These are phyloP conservation scores for Penaeus chinensis DNA, from an alignment of 1,140 invertebrate species.

Conservation along the genomic window DNA sequence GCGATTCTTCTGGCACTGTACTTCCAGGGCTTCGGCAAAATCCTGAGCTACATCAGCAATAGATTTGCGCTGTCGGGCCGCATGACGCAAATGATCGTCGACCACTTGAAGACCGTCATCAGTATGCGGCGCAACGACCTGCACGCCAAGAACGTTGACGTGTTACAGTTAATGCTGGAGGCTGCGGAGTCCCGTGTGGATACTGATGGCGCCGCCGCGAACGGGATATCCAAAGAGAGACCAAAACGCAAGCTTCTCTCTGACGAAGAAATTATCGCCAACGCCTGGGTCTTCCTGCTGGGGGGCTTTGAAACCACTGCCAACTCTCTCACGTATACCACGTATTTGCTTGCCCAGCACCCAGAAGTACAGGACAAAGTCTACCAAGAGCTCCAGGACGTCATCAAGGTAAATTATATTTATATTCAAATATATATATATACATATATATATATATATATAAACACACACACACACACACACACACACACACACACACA, in stretches of 20 bases:
- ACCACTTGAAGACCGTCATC: constrained; percentile 66
- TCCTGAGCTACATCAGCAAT: constrained; percentile 66
- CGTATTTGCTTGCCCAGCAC: constrained; percentile 70
- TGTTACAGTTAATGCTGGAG: constrained; percentile 64
- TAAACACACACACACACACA: not conserved
- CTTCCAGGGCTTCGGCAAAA: constrained; percentile 65
- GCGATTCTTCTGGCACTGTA: constrained; percentile 66
- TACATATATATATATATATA: constrained; percentile 15
- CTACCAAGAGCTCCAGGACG: constrained; percentile 67
- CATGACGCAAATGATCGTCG: constrained; percentile 67
- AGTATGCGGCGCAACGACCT: constrained; percentile 61
- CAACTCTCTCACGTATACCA: constrained; percentile 69
- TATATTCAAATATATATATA: constrained; percentile 16
- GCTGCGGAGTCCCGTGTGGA: constrained; percentile 41
- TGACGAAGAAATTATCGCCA: constrained; percentile 69
- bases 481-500: not conserved
- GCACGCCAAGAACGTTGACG: constrained; percentile 46
- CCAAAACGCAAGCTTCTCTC: constrained; percentile 64
- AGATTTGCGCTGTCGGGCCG: constrained; percentile 65
- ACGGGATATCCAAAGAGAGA: not conserved
- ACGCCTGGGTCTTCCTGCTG: constrained; percentile 69
- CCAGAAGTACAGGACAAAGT: constrained; percentile 70
- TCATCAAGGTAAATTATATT: constrained; percentile 31
- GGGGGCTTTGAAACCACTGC: constrained; percentile 72
- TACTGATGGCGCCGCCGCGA: not conserved